Evolutionary conservation across 2,888 invertebrate genomes (phyloP), one percentile per base, ranked within the genome.

Genomic region (Cenopis cana): DNA sequence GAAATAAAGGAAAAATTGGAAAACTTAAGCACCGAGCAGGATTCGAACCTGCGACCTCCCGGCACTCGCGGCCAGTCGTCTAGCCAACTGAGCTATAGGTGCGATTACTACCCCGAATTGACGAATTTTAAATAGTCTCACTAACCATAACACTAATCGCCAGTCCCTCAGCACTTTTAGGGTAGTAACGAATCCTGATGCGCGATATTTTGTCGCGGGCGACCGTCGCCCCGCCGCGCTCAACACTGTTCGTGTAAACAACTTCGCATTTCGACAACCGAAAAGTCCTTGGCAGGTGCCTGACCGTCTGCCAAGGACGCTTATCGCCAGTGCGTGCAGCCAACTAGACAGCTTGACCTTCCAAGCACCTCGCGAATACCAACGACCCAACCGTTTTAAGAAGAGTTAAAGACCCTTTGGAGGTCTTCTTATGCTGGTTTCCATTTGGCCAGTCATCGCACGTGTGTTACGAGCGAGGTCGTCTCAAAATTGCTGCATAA

Each of bases 401-500:
- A 77, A 64, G 41, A 69, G 46, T 65, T 73, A 66, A 70, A 73
- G 76, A 75, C 54, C 54, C 24, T 24, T 54, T 14, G 20, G 12
- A 14, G 20, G 5, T 24, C 54, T 1, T 18, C 11, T 18, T 12
- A 6, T 18, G 38, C 18, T 20, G 9, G 46, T 9, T n/a, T 10
- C 1, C 46, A 76, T 80, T 79, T 73, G 79, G 74, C 80, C 76
- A 79, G 77, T 78, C 76, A 82, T 79, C 79, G 79, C 84, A 87
- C 84, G 85, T 86, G 85, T 85, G 81, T 81, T 81, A 81, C 79
- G 77, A 74, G 76, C 90, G 90, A 92, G 93, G 92, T 88, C 93
- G 87, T 88, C 83, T 88, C 82, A 88, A 60, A 89, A 89, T 90
- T 89, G 85, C 91, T 92, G 93, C 93, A 93, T 92, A 89, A 85